Evolutionary conservation across 2,113 vertebrate species (phyloP), one percentile per base, ranked within the genome.

Genomic region (Paracanthobrama guichenoti): DNA sequence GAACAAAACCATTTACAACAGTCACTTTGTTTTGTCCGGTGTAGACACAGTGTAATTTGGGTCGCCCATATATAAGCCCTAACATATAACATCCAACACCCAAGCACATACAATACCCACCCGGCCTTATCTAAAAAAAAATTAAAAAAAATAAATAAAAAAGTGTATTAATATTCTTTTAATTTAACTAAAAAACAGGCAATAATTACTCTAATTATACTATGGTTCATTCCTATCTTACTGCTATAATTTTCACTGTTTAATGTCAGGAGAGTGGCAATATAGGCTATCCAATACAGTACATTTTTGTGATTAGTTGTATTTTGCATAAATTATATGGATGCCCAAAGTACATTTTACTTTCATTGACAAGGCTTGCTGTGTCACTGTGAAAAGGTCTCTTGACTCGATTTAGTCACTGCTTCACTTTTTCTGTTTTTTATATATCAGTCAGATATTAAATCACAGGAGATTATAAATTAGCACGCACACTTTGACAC

Each of bases 391-490:
- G n/a, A 48, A 14, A 73, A 46, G n/a, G n/a, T 2, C 62, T 4
- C n/a, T 24, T 13, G 57, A 60, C 57, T 66, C 48, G 42, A 26
- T 73, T 73, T 26, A 46, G 42, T 24, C 12, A 18, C n/a, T n/a
- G 44, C 24, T 69, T 69, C 9, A 42, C 66, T 69, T 69, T 42
- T 4, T 60, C 11, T 60, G 3, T 42, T 22, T 74, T 55, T 53
- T 11, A 20, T 76, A 55, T 22, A 64, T 62, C 39, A 26, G 77
- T 46, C 57, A 79, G 7, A 64, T 79, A 62, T 79, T 42, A 64
- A 64, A 64, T 64, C 22, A 57, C 18, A 50, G 3, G 31, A 42
- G 76, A 44, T 79, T 79, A 62, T 79, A 79, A 42, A 62, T 60
- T 24, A 59, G 76, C 76, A 79, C 22, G 35, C 35, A n/a, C 35